phyloP scores from a whole-genome alignment of 2,113 vertebrate species.

The Silurus asotus region DNA sequence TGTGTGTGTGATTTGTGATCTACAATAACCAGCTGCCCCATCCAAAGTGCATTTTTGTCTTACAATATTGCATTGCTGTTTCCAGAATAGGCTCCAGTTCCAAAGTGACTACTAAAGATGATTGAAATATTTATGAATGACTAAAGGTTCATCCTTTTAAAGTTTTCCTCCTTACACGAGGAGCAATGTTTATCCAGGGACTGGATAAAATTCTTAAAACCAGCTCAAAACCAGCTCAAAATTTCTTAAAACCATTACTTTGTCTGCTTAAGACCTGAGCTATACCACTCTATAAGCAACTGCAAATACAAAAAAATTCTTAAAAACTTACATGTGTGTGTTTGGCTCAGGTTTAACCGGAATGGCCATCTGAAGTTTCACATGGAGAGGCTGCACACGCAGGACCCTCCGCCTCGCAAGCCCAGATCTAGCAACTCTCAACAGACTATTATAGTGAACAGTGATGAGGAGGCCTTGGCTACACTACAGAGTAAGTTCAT shows the following conservation, averaged over 20 bases:
- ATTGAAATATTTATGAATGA: not conserved
- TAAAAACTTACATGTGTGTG: not conserved
- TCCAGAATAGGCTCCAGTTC: not conserved
- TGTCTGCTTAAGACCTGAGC: not conserved
- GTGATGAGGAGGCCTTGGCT: constrained; percentile 86
- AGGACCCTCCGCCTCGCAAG: constrained; percentile 74
- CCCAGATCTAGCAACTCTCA: constrained; percentile 59
- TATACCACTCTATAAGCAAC: not conserved
- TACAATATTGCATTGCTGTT: not conserved
- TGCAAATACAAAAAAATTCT: not conserved
- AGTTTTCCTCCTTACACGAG: not conserved
- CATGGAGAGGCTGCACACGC: constrained; percentile 90
- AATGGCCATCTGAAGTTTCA: constrained; percentile 98
- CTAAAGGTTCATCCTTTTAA: not conserved
- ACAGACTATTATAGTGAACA: constrained; percentile 89
- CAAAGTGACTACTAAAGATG: not conserved
- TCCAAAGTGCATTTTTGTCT: not conserved
- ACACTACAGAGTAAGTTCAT: constrained; percentile 82
- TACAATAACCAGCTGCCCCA: not conserved
- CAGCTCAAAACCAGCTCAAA: too few relatives aligned
- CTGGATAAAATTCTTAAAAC: too few relatives aligned
- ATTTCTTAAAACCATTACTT: not conserved
- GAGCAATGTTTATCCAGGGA: not conserved
- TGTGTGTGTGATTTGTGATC: not conserved
- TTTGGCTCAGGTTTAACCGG: constrained; percentile 85